Evolutionary conservation across 2,113 vertebrate genomes (phyloP), one percentile per base, ranked within the genome.

Genomic region (Psittacara wagleri): DNA sequence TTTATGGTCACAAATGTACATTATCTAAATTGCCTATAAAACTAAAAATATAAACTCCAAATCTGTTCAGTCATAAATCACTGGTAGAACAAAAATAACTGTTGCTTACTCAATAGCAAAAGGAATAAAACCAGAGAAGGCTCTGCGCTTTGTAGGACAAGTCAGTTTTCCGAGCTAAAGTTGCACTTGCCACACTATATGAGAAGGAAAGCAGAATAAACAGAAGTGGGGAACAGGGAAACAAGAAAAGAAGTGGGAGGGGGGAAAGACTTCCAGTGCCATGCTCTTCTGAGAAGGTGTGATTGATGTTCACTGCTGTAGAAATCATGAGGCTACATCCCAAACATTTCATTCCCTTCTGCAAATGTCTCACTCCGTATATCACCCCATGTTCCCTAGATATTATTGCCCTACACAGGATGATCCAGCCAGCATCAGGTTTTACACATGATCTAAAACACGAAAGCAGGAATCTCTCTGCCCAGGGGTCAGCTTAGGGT

Each of bases 211-310:
- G 74, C 51, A 91, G 61, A 88, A 69, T 24, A 79, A 82, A 84
- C 3, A 69, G 63, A 88, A 74, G 10, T 10, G n/a, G 14, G 20
- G 33, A 92, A 95, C 9, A 48, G 62, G 23, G 29, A 83, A 91
- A 82, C 2, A 84, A 86, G n/a, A 31, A 33, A 51, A 73, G 63
- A 66, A 93, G n/a, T 23, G 19, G 29, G 6, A 1, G 4, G 3
- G 10, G 14, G 7, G 4, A 6, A 49, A 89, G 33, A 61, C 33
- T 85, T 90, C 68, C 92, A 90, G 78, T 80, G 95, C 83, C 81
- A 31, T 17, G 29, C 75, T 86, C 89, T 98, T 98, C 98, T 97
- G 96, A 98, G 98, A 98, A 97, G 96, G 93, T 94, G 91, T 97
- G 97, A 98, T 95, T 97, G 97, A 98, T 98, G 94, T 83, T 93